phyloP scores from a whole-genome alignment of 1,140 invertebrate genomes.

The Diabrotica virgifera region DNA sequence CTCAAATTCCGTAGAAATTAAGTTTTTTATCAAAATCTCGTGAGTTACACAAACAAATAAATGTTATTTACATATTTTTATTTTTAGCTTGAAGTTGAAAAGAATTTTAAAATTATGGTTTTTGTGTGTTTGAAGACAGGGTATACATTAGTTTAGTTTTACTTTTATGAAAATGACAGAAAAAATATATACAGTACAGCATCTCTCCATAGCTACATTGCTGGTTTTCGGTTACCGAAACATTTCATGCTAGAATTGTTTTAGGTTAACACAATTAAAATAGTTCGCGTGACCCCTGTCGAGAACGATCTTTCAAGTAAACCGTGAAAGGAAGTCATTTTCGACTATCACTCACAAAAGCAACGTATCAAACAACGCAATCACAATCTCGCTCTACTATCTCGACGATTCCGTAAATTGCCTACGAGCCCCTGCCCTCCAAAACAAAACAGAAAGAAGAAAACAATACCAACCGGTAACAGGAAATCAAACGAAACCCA shows the following conservation, averaged over 20 bases:
- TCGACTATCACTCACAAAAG: conserved; percentile 18
- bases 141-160: too few species aligned
- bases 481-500: conserved; percentile 11
- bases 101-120: too few species aligned
- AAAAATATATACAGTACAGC: too few species aligned
- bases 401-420: conserved; percentile 17
- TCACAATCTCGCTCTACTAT: conserved; percentile 12
- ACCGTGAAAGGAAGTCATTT: conserved; percentile 18
- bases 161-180: too few species aligned
- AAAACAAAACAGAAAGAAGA: not conserved
- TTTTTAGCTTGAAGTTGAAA: too few species aligned
- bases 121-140: too few species aligned
- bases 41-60: too few species aligned
- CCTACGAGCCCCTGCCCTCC: not conserved
- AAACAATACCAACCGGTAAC: conserved; percentile 12
- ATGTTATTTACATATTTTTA: too few species aligned
- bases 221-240: too few species aligned
- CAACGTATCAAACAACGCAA: conserved; percentile 14
- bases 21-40: too few species aligned
- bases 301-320: conserved; percentile 7
- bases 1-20: too few species aligned
- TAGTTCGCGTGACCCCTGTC: conserved; percentile 13
- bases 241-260: not conserved
- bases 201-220: too few species aligned
- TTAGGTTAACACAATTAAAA: conserved; percentile 12